Evolutionary conservation across 2,888 invertebrate species (phyloP), one percentile per base, ranked within the genome.

Genomic region (Yponomeuta sedellus): DNA sequence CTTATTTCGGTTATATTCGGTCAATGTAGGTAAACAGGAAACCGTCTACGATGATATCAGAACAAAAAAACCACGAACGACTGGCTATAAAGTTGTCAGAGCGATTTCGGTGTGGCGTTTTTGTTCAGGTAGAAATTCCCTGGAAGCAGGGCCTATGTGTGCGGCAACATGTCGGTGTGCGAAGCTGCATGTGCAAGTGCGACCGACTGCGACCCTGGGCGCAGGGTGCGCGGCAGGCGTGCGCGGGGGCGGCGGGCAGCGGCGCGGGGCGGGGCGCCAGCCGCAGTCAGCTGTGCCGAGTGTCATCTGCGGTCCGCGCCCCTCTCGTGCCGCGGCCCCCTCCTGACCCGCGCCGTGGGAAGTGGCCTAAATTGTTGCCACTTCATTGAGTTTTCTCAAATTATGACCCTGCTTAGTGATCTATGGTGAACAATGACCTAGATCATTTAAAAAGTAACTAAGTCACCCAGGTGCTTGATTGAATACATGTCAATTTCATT

Each of bases 261-360:
- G 79, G 78, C 78, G 75, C 66, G 44, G 52, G 66, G 77, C 78
- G 76, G 76, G 84, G 44, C 44, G 44, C 16, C 16, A 3, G 16
- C 44, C 44, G 76, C 86, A 89, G 90, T 91, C 90, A 90, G 90
- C 90, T 91, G 90, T 89, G 88, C 44, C 44, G 16, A 84, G 81
- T 85, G 85, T 82, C 86, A 86, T 83, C 68, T 68, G 69, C 67
- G 69, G 62, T 81, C 78, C 79, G 74, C 75, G 73, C 72, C 72
- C 73, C 74, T 34, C 59, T 52, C 44, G 44, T 58, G 52, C 66
- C 65, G 61, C 64, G 22, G 20, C 19, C 34, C 63, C 39, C 22
- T 20, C 22, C 61, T 52, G 69, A 70, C 72, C 78, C 74, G 78
- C 57, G 64, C 75, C 80, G 85, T 88, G 85, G 85, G 89, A 88